Evolutionary conservation across 2,113 vertebrate genomes (phyloP), one percentile per base, ranked within the genome.

Genomic region (Entosphenus tridentatus): DNA sequence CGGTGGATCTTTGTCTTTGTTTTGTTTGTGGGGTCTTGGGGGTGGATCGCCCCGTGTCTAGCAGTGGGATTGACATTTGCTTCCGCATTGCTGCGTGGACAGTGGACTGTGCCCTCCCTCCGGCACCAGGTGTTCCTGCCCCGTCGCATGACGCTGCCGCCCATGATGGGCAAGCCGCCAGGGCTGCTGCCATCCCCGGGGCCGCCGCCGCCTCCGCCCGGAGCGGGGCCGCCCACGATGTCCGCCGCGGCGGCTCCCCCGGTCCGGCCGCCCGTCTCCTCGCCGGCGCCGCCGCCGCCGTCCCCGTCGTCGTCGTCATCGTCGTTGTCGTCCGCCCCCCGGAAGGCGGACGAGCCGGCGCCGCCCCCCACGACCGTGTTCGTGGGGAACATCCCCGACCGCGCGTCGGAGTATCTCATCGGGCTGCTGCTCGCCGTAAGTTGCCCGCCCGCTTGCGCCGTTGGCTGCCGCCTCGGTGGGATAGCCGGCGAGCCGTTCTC

Each of bases 351-450:
- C 21, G 62, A 65, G 62, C 62, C 21, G 62, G 21, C 62, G 21
- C n/a, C 90, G 12, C 93, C 92, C 14, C 96, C 91, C 4, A 98
- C 93, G 67, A 98, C 93, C 0, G 93, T 98, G 71, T 98, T 98
- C 79, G 92, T 98, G 67, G 93, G 93, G 70, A 98, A 96, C 76
- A 98, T 98, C 77, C 96, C 93, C 1, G 93, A 98, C 74, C 96
- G 95, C 78, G 93, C 93, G 9, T 98, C 93, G 2, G 93, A 98
- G 72, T 95, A 96, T 90, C 84, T 98, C 55, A 95, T 98, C 76
- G 80, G 93, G 78, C 93, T 96, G 73, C 83, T 98, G 69, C 79
- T 98, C 65, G 91, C 93, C 69, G 93, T 98, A 80, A 91, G 89
- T 77, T 62, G 62, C 39, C 39, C 39, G 39, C 3, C 39, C 39